These are phyloP conservation scores for Lycocerus yunnanus DNA, from an alignment of 2,888 invertebrate species.

Conservation along the genomic window DNA sequence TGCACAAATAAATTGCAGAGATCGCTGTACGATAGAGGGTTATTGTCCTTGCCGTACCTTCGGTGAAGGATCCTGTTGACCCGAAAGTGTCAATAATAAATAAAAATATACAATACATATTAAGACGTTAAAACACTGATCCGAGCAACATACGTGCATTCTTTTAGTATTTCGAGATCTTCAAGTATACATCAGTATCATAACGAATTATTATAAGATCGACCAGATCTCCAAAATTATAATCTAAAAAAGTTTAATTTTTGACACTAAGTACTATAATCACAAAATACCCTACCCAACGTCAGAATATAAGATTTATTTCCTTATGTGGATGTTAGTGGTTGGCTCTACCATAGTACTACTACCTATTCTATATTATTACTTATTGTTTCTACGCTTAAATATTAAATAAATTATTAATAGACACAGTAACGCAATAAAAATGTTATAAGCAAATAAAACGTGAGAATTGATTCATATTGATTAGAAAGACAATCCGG, in stretches of 20 bases:
- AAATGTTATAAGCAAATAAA: neutral
- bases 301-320: too few relatives aligned
- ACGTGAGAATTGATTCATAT: neutral
- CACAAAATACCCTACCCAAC: too few relatives aligned
- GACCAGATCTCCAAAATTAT: too few relatives aligned
- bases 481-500: neutral
- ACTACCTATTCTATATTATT: neutral
- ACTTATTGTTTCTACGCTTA: neutral
- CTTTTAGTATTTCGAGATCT: too few relatives aligned
- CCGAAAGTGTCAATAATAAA: neutral
- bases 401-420: neutral
- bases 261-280: too few relatives aligned
- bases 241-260: too few relatives aligned
- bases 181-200: too few relatives aligned
- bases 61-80: neutral
- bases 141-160: neutral
- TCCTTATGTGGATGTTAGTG: too few relatives aligned
- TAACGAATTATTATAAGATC: too few relatives aligned
- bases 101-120: neutral
- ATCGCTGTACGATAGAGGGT: neutral
- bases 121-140: neutral
- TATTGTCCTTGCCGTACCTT: neutral
- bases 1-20: neutral
- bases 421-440: neutral
- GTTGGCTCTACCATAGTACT: too few relatives aligned